These are phyloP conservation scores for Chelonoidis abingdonii DNA, from an alignment of 2,113 vertebrate species.

Conservation along the genomic window DNA sequence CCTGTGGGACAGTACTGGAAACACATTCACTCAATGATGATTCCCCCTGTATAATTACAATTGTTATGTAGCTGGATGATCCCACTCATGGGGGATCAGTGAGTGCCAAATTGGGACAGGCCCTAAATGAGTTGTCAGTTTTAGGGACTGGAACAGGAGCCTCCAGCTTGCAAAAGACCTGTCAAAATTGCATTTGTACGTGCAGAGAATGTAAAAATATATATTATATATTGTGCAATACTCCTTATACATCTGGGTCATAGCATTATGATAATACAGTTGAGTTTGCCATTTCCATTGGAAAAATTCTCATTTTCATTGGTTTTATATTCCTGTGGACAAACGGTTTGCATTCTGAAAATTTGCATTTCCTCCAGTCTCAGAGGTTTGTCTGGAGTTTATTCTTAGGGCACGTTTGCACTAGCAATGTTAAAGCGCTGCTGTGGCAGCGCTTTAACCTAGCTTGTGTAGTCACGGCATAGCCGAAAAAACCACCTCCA, in stretches of 20 bases:
- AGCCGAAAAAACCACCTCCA: too few relatives aligned
- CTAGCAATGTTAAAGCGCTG: too few relatives aligned
- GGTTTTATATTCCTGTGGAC: not conserved
- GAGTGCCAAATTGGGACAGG: not conserved
- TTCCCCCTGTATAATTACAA: too few relatives aligned
- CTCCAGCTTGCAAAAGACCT: not conserved
- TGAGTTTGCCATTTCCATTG: not conserved
- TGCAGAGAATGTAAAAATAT: not conserved
- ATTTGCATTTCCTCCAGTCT: too few relatives aligned
- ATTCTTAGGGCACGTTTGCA: too few relatives aligned
- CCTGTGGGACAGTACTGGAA: too few relatives aligned
- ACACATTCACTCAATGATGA: too few relatives aligned
- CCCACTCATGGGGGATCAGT: not conserved
- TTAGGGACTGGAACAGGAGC: not conserved
- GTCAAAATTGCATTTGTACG: not conserved
- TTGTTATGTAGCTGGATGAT: not conserved
- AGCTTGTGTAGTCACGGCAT: too few relatives aligned
- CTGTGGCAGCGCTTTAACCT: too few relatives aligned
- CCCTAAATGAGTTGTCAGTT: not conserved
- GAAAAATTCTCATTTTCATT: not conserved
- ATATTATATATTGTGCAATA: not conserved
- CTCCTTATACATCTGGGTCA: not conserved
- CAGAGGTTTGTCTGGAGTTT: too few relatives aligned
- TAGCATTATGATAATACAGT: not conserved
- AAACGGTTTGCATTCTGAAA: not conserved